phyloP scores from a whole-genome alignment of 2,113 vertebrate genomes.

The Stigmatopora nigra region DNA sequence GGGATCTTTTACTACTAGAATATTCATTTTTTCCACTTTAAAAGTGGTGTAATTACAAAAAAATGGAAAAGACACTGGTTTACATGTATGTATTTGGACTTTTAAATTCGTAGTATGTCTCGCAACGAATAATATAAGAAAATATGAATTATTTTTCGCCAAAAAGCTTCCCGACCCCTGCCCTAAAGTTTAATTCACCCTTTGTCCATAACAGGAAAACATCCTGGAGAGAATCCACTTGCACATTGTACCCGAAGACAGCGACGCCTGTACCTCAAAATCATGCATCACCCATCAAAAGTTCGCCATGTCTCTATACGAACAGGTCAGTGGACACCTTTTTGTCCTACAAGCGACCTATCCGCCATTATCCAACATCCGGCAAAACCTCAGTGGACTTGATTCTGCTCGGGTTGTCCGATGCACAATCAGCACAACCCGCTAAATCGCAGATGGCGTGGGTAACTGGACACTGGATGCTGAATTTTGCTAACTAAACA shows the following conservation, averaged over 20 bases:
- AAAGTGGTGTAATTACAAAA: no score
- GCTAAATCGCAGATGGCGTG: constrained; percentile 37
- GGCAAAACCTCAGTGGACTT: no score
- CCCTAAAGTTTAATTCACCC: neutral
- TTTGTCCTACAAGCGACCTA: no score
- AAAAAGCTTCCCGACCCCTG: no score
- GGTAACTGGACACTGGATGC: constrained; percentile 15
- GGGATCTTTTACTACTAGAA: no score
- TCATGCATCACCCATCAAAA: constrained; percentile 98
- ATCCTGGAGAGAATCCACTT: constrained; percentile 91
- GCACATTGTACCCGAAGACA: constrained; percentile 86
- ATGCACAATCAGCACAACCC: constrained; percentile 13
- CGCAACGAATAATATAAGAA: no score
- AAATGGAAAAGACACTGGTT: no score
- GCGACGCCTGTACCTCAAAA: constrained; percentile 88
- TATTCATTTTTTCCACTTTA: no score
- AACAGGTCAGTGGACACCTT: constrained; percentile 76
- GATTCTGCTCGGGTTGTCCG: constrained; percentile 33
- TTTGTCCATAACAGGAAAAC: constrained; percentile 76
- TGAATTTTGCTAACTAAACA: constrained; percentile 18
- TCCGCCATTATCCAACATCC: no score
- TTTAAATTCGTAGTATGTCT: no score
- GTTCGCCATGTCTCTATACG: constrained; percentile 95
- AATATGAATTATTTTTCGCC: no score
- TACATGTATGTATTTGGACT: no score